phyloP scores from a whole-genome alignment of 2,888 invertebrate species.

The Sepioteuthis lessoniana region DNA sequence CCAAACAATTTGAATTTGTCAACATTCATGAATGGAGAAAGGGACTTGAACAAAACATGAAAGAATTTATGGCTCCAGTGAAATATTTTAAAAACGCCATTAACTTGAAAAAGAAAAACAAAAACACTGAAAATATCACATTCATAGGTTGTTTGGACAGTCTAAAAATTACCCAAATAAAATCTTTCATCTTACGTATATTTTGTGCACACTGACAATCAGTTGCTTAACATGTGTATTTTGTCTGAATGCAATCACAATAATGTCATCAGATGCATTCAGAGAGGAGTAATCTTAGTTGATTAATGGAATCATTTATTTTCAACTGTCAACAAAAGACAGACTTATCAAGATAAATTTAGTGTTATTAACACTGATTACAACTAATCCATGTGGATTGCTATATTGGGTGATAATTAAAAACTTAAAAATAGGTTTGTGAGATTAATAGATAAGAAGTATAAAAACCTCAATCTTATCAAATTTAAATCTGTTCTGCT shows the following conservation, averaged over 20 bases:
- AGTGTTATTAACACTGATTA: not conserved
- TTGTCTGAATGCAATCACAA: not conserved
- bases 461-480: no score
- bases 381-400: not conserved
- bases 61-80: not conserved
- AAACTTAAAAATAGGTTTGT: no score
- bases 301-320: not conserved
- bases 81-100: not conserved
- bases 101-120: not conserved
- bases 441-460: no score
- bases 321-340: not conserved
- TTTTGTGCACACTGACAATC: not conserved
- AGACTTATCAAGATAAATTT: not conserved
- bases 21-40: not conserved
- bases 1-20: not conserved
- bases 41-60: not conserved
- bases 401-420: not conserved
- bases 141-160: not conserved
- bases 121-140: not conserved
- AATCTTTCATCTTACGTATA: not conserved
- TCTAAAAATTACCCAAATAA: not conserved
- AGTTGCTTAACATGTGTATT: not conserved
- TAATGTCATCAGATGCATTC: not conserved
- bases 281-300: not conserved
- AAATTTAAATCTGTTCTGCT: no score